Percentiles rank a stretch among this genome's conserved stretches.
Evolutionary conservation across 1,140 invertebrate species (phyloP).

Genomic region (Neodiprion fabricii): DNA sequence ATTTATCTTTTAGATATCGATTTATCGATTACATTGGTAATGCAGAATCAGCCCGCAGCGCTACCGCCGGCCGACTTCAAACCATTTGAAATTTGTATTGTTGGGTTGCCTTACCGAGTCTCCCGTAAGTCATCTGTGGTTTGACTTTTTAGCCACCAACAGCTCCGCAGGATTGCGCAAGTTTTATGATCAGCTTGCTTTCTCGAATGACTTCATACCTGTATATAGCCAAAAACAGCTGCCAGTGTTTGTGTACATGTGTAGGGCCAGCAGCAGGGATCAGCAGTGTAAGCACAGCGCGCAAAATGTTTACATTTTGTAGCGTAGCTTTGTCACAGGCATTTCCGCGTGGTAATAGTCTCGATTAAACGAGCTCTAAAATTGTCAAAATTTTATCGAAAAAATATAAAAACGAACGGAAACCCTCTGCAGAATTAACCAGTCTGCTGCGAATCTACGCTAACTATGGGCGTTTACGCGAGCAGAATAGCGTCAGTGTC

Average conservation of each 20-base stretch:
- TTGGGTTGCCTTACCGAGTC: no score
- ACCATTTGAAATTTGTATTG: no score
- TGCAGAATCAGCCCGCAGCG: no score
- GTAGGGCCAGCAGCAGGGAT: no score
- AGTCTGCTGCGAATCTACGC: background rate
- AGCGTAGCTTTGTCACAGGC: background rate
- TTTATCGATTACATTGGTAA: no score
- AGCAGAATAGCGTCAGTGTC: slow-evolving; percentile 55
- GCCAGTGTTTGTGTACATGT: background rate
- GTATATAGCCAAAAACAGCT: slow-evolving; percentile 3
- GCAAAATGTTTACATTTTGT: slow-evolving; percentile 35
- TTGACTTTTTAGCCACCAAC: no score
- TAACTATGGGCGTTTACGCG: slow-evolving; percentile 51
- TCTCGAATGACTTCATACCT: background rate
- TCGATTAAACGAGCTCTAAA: slow-evolving; percentile 14
- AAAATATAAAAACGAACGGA: background rate
- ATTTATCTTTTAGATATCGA: no score
- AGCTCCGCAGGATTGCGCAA: no score
- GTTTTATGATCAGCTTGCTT: background rate
- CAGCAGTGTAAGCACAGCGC: background rate
- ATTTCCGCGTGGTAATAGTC: slow-evolving; percentile 16
- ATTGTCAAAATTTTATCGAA: slow-evolving; percentile 21
- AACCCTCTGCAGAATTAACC: background rate
- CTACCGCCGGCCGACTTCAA: no score
- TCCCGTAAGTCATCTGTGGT: no score